A percentile compares a stretch with the other conserved stretches of the same genome.
Conservation (phyloP, 64 coral and sea anemone species). For the Montipora cactus region DNA sequence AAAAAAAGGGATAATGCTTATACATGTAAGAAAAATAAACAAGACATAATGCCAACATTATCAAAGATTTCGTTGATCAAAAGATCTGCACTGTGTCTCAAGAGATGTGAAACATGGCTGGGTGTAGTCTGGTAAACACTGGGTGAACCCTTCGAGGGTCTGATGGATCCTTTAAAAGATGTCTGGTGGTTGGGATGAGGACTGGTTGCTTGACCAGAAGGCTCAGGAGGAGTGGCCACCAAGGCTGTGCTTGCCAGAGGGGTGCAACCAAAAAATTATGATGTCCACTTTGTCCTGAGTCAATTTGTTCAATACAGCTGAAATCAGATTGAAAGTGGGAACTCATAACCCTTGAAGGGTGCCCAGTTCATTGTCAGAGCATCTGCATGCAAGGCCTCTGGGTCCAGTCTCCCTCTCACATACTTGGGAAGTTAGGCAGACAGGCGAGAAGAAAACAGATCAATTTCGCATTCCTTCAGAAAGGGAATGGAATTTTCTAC, state of each 20-base stretch:
- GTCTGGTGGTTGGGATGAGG: not conserved
- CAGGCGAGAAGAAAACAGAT: not conserved
- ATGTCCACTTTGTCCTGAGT: slow-evolving; percentile 7
- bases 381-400: not conserved
- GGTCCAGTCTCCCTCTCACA: not conserved
- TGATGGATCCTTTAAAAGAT: not conserved
- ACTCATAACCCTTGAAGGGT: slow-evolving; percentile 26
- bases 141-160: not conserved
- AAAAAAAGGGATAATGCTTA: too few species aligned
- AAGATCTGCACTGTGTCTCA: not conserved
- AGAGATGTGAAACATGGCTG: slow-evolving; percentile 33
- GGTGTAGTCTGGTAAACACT: slow-evolving; percentile 19
- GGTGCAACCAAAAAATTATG: not conserved
- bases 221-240: not conserved
- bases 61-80: too few species aligned
- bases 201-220: not conserved
- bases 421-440: slow-evolving; percentile 24
- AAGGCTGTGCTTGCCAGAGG: not conserved
- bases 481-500: slow-evolving; percentile 36
- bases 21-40: too few species aligned
- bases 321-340: slow-evolving; percentile 15
- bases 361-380: slow-evolving; percentile 25
- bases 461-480: too few species aligned
- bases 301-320: slow-evolving; percentile 5
- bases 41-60: too few species aligned